These are phyloP conservation scores for Dicyrtomina minuta DNA, from an alignment of 2,888 invertebrate genomes.

Conservation along the genomic window DNA sequence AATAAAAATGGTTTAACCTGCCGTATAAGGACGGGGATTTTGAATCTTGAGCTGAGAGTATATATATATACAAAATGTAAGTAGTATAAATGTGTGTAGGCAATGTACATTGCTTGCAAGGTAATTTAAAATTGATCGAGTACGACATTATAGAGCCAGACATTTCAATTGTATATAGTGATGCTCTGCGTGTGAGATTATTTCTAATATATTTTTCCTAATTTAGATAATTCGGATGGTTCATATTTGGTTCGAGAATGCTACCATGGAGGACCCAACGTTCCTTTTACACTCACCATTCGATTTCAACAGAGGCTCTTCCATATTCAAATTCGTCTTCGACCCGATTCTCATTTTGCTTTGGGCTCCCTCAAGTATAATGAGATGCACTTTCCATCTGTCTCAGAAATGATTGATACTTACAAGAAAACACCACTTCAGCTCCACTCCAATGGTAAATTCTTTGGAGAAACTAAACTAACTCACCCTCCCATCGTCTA, in stretches of 20 bases:
- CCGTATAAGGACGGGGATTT: no score
- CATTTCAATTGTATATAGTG: background rate
- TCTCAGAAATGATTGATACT: conserved; percentile 51
- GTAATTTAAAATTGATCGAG: no score
- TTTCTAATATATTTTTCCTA: background rate
- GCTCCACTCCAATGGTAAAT: conserved; percentile 52
- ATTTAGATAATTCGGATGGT: conserved; percentile 33
- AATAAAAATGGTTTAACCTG: no score
- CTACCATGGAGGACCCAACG: conserved; percentile 49
- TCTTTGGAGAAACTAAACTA: conserved; percentile 52
- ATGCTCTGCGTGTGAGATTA: background rate
- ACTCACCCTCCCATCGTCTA: conserved; percentile 53
- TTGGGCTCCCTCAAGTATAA: conserved; percentile 50
- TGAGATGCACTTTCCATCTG: conserved; percentile 50
- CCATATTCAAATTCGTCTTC: conserved; percentile 52
- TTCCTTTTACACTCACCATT: conserved; percentile 52
- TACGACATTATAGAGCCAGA: background rate
- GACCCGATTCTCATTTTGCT: conserved; percentile 45
- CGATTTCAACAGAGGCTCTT: conserved; percentile 50
- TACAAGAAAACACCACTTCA: conserved; percentile 53
- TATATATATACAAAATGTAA: no score
- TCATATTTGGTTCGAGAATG: conserved; percentile 35
- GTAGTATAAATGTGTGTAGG: no score
- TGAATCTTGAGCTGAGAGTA: no score
- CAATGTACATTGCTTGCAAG: no score